Base-by-base conservation (phyloP, 1,140 invertebrate genomes). In the Habropoda laboriosa region DNA sequence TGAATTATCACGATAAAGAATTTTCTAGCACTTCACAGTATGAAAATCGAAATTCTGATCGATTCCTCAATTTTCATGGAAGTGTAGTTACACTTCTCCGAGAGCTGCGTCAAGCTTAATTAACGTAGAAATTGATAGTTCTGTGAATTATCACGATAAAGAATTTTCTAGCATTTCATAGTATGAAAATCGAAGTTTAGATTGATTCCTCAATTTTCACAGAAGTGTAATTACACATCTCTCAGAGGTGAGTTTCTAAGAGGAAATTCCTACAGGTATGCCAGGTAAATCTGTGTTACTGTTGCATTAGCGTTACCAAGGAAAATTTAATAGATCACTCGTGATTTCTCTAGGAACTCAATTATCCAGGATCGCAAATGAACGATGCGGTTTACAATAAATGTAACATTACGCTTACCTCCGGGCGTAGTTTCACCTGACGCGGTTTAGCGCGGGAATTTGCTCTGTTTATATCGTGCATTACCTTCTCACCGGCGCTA, bases 161-260 rank as follows among this genome's bases (percentile, higher is more conserved):
- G 76, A 45, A 30, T 57, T 18, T 53, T 30, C 6, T 35, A 21
- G 6, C 10, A 30, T 30, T 45, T 61, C 18, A 8, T 8, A 16
- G 27, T 38, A 32, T 47, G 49, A n/a, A 45, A 76, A 40, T 47
- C 13, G 8, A 13, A 8, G 18, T 12, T 8, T 38, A 47, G 45
- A 63, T 53, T 16, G 49, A 27, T 49, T 74, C n/a, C 40, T 40
- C 55, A 32, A 27, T 58, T 24, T 82, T 68, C 49, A 76, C 53
- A 57, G 61, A 85, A 83, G 77, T 74, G 45, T 57, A 85, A 85
- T 83, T 83, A 61, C 61, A 73, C 67, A 47, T 45, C 71, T 38
- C 60, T 76, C 66, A 27, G n/a, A n/a, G 40, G 32, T n/a, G n/a
- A 51, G 35, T 53, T 72, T 35, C 55, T 21, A 61, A 21, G 38